These are phyloP conservation scores for Halictus rubicundus DNA, from an alignment of 1,140 invertebrate species.

Conservation along the genomic window DNA sequence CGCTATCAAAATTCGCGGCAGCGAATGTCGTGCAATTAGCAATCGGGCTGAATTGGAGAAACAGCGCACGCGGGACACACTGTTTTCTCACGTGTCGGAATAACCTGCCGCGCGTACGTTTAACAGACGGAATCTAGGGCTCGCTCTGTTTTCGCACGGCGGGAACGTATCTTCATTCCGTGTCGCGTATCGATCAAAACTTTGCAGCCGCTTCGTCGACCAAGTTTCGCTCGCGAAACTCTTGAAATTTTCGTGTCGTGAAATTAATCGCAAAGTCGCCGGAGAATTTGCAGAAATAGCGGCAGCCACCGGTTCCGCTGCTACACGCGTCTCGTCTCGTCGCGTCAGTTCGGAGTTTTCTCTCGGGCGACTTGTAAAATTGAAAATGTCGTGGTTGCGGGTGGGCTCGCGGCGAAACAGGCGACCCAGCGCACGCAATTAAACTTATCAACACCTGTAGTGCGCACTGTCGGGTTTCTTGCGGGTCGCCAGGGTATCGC, in stretches of 20 bases:
- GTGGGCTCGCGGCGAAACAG: no score
- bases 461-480: background rate
- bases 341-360: no score
- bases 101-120: no score
- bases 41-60: background rate
- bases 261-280: background rate
- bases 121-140: no score
- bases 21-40: background rate
- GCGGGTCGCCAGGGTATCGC: background rate
- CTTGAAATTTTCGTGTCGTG: background rate
- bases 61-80: background rate
- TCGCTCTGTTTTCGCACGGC: background rate
- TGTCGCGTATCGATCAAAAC: background rate
- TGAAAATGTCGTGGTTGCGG: no score
- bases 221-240: background rate
- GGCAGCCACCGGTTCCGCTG: no score
- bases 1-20: background rate
- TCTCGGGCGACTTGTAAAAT: no score
- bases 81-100: slow-evolving; percentile 6
- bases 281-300: no score
- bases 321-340: no score
- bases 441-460: background rate
- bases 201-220: background rate
- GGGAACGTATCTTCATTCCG: background rate
- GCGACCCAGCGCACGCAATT: background rate